A percentile compares a stretch with the other conserved stretches of the same genome.
These are phyloP conservation scores for Salvelinus sp. DNA, from an alignment of 2,113 vertebrate genomes.

Conservation along the genomic window DNA sequence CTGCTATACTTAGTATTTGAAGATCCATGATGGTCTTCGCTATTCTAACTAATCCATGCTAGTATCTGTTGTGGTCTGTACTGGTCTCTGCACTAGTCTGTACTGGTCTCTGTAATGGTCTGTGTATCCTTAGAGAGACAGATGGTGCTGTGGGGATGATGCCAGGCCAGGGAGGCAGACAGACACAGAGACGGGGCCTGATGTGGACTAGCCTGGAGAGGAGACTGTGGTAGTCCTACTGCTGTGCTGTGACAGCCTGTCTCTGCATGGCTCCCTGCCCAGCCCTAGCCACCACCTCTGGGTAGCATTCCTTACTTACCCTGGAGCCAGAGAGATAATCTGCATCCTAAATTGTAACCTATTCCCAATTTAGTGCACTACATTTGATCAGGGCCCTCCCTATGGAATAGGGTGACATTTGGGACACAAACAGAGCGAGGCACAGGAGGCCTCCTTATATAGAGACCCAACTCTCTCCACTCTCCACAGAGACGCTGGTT, in stretches of 20 bases:
- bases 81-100: neutral
- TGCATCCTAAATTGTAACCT: too few relatives aligned
- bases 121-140: neutral
- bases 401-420: conserved; percentile 41
- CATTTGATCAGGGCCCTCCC: neutral
- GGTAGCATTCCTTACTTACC: conserved; percentile 67
- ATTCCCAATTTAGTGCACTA: too few relatives aligned
- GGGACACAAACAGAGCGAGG: conserved; percentile 40
- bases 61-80: too few relatives aligned
- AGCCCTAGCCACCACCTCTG: conserved; percentile 66
- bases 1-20: too few relatives aligned
- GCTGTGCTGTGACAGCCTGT: conserved; percentile 37
- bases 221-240: too few relatives aligned
- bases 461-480: conserved; percentile 14
- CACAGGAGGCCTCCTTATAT: conserved; percentile 49
- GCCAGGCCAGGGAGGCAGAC: conserved; percentile 4
- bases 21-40: too few relatives aligned
- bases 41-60: too few relatives aligned
- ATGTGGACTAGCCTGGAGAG: too few relatives aligned
- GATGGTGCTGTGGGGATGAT: neutral
- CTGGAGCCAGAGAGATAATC: conserved; percentile 24
- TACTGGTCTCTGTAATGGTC: neutral
- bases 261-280: conserved; percentile 59
- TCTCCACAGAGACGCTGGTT: conserved; percentile 22
- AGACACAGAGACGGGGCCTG: too few relatives aligned